Percentiles rank a stretch among this genome's conserved stretches.
Conservation (phyloP, 2,113 vertebrate species). For the Microcebus lehilahytsara region DNA sequence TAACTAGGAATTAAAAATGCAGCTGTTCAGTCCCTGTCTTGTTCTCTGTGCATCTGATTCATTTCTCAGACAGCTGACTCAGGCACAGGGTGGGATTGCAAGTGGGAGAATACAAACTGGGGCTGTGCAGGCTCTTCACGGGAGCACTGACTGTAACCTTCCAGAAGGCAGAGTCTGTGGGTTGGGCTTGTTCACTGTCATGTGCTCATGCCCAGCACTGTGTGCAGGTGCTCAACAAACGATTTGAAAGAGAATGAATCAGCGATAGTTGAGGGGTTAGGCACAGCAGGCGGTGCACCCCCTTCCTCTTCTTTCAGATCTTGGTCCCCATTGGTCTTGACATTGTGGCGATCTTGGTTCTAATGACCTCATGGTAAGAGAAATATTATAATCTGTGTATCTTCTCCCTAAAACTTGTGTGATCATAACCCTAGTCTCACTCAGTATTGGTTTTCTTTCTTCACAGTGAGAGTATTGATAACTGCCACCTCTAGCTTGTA, state of each 20-base stretch:
- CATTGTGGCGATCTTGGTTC: background rate
- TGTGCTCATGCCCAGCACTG: background rate
- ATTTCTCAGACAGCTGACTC: no score
- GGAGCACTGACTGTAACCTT: background rate
- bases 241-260: background rate
- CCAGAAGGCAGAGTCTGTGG: background rate
- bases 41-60: no score
- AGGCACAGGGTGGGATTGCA: background rate
- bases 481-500: background rate
- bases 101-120: background rate
- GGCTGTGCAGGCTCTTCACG: no score
- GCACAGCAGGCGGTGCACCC: fast-evolving
- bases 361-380: background rate
- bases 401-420: background rate
- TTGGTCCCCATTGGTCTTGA: background rate
- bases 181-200: background rate
- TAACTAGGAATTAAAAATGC: no score
- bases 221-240: background rate
- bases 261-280: background rate
- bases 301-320: background rate
- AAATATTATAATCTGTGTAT: background rate
- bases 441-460: background rate
- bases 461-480: background rate
- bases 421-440: background rate
- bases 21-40: no score